Conservation (phyloP, 2,113 vertebrate species). For the Labeo rohita region DNA sequence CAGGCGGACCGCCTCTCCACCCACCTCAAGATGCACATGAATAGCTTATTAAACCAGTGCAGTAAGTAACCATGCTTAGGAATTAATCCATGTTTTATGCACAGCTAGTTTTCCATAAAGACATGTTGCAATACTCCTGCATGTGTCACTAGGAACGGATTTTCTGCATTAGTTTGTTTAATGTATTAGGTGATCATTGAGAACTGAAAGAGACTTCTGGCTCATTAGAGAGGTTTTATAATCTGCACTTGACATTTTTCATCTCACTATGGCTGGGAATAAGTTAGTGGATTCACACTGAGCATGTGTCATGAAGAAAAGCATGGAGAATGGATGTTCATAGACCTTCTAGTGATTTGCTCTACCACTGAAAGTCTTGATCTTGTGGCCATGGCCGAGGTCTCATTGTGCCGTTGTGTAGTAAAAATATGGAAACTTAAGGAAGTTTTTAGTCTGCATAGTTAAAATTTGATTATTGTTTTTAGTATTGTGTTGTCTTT, state of each 20-base stretch:
- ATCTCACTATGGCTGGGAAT: neutral
- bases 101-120: neutral
- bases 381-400: neutral
- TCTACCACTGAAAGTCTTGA: neutral
- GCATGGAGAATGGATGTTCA: neutral
- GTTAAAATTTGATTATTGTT: neutral
- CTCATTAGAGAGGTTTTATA: neutral
- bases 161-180: neutral
- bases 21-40: constrained; percentile 76
- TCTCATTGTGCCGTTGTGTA: neutral
- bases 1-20: constrained; percentile 48
- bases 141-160: neutral
- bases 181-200: neutral
- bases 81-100: neutral
- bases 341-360: neutral
- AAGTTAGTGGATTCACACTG: neutral
- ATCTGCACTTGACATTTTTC: constrained; percentile 14
- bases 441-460: neutral
- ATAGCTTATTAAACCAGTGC: constrained; percentile 78
- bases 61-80: constrained; percentile 71
- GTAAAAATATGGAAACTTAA: neutral
- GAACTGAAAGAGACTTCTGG: neutral
- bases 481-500: neutral
- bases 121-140: neutral
- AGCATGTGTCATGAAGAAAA: constrained; percentile 5